These are phyloP conservation scores for Chamaea fasciata DNA, from an alignment of 2,113 vertebrate species.

Conservation along the genomic window DNA sequence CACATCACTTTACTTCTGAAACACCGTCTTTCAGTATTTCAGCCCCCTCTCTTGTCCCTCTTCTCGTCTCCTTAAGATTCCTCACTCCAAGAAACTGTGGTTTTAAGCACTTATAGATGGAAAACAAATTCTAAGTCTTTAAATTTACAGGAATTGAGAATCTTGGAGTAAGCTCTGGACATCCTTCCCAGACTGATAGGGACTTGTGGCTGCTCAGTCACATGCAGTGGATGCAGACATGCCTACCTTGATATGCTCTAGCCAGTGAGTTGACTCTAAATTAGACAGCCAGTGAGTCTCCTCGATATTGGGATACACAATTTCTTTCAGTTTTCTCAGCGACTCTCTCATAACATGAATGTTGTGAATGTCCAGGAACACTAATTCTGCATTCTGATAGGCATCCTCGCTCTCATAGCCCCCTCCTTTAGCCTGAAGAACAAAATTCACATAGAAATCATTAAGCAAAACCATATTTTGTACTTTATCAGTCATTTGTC, in stretches of 20 bases:
- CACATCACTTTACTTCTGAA: neutral
- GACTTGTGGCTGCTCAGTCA: neutral
- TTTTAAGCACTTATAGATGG: neutral
- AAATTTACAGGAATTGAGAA: neutral
- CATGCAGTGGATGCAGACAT: neutral
- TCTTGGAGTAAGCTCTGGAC: neutral
- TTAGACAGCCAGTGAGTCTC: constrained; percentile 97
- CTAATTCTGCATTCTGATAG: constrained; percentile 94
- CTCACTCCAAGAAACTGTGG: neutral
- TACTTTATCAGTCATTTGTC: neutral
- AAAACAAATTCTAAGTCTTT: neutral
- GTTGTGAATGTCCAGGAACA: constrained; percentile 97
- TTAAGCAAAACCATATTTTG: neutral
- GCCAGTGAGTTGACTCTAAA: constrained; percentile 96
- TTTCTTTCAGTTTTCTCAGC: constrained; percentile 91
- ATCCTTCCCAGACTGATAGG: neutral
- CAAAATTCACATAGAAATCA: neutral
- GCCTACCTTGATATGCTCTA: constrained; percentile 95
- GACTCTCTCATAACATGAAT: constrained; percentile 99
- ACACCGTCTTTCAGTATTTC: neutral
- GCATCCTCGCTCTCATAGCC: constrained; percentile 97
- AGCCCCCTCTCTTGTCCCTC: neutral
- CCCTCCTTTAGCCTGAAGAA: constrained; percentile 90
- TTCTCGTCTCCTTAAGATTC: neutral
- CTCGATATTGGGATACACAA: constrained; percentile 93